Conservation (phyloP, 2,797 vertebrate genomes). For the Meda fulgida region DNA sequence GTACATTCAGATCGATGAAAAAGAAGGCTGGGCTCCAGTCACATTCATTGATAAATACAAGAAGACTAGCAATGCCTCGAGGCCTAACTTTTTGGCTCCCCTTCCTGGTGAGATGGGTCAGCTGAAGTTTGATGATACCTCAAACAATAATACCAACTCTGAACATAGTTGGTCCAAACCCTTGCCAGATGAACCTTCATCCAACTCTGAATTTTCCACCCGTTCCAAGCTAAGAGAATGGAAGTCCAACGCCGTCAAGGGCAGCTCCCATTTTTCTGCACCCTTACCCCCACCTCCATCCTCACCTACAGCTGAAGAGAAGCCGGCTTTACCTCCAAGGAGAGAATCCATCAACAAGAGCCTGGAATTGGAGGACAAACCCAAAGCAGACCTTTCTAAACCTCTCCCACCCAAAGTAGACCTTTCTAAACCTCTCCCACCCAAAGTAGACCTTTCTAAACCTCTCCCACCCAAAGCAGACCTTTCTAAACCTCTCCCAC, state of each 20-base stretch:
- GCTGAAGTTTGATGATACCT: conserved; percentile 79
- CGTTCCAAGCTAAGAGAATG: conserved; percentile 89
- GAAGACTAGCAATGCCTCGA: conserved; percentile 91
- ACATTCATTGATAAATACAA: conserved; percentile 99
- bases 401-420: conserved; percentile 76
- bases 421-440: conserved; percentile 47
- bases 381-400: conserved; percentile 79
- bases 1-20: conserved; percentile 99
- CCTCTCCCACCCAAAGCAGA: conserved; percentile 80
- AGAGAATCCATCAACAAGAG: conserved; percentile 95
- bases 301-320: conserved; percentile 84
- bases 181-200: conserved; percentile 88
- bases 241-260: conserved; percentile 82
- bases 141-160: conserved; percentile 49
- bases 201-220: conserved; percentile 73
- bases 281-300: conserved; percentile 78
- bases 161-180: conserved; percentile 86
- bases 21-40: conserved; percentile 96
- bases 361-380: conserved; percentile 88
- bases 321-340: conserved; percentile 92
- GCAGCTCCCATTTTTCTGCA: conserved; percentile 62
- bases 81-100: conserved; percentile 94
- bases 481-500: conserved; percentile 81
- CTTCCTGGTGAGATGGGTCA: conserved; percentile 90
- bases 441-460: conserved; percentile 79